Evolutionary conservation across 2,113 vertebrate genomes (phyloP).

Genomic region (Cepphus grylle): DNA sequence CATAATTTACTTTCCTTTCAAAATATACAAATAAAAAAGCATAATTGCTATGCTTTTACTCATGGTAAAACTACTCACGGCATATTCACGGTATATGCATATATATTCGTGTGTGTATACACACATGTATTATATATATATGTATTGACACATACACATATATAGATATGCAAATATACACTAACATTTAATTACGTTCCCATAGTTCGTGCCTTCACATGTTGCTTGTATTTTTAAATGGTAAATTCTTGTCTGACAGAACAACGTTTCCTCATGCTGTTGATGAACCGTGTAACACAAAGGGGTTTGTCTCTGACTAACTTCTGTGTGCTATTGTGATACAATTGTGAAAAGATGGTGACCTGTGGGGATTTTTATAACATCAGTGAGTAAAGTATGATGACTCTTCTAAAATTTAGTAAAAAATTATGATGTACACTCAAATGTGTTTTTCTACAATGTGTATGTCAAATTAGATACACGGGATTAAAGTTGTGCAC

Average conservation of each 20-base stretch:
- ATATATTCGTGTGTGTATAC: background rate
- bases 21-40: background rate
- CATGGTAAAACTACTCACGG: no score
- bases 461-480: background rate
- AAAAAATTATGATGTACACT: background rate
- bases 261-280: background rate
- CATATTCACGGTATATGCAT: background rate
- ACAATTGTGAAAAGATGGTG: background rate
- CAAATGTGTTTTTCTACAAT: background rate
- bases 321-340: background rate
- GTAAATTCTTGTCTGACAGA: background rate
- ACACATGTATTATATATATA: background rate
- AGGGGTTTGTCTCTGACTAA: background rate
- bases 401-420: background rate
- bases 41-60: background rate
- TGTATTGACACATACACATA: background rate
- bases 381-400: background rate
- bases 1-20: background rate
- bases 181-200: background rate
- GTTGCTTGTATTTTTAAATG: background rate
- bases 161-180: background rate
- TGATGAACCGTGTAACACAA: background rate
- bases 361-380: background rate
- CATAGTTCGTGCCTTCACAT: background rate
- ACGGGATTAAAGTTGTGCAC: background rate